A percentile compares a stretch with the other conserved stretches of the same genome.
phyloP scores from a whole-genome alignment of 1,140 invertebrate species.

The Microplitis mediator region DNA sequence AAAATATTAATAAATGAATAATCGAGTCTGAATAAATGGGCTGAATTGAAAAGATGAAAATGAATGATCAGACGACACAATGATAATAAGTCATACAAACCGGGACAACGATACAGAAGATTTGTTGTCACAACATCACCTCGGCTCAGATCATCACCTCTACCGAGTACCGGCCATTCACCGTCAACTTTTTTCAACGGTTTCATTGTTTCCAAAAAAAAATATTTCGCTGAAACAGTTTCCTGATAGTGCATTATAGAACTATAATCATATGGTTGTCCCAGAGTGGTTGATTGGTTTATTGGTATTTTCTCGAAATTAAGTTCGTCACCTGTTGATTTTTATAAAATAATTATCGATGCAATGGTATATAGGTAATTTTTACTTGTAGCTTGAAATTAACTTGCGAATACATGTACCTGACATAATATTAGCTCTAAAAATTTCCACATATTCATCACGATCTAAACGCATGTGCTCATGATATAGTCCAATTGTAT shows the following conservation, averaged over 20 bases:
- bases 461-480: constrained; percentile 97
- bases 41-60: constrained; percentile 76
- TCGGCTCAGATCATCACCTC: constrained; percentile 85
- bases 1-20: not conserved
- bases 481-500: constrained; percentile 98
- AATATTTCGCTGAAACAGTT: constrained; percentile 96
- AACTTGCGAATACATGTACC: constrained; percentile 69
- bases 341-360: no score
- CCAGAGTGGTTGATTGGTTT: constrained; percentile 84
- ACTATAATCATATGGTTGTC: constrained; percentile 93
- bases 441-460: constrained; percentile 91
- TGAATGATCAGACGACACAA: no score
- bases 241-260: constrained; percentile 99
- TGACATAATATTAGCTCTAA: constrained; percentile 94
- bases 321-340: constrained; percentile 69
- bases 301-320: constrained; percentile 61
- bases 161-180: constrained; percentile 91
- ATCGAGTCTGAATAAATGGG: constrained; percentile 80
- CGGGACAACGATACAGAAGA: constrained; percentile 70
- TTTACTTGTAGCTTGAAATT: constrained; percentile 69
- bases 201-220: constrained; percentile 93
- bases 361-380: no score
- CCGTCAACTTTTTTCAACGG: constrained; percentile 81
- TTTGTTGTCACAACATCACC: constrained; percentile 87
- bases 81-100: no score